These are phyloP conservation scores for Cottoperca gobio DNA, from an alignment of 2,797 vertebrate genomes.

Conservation along the genomic window DNA sequence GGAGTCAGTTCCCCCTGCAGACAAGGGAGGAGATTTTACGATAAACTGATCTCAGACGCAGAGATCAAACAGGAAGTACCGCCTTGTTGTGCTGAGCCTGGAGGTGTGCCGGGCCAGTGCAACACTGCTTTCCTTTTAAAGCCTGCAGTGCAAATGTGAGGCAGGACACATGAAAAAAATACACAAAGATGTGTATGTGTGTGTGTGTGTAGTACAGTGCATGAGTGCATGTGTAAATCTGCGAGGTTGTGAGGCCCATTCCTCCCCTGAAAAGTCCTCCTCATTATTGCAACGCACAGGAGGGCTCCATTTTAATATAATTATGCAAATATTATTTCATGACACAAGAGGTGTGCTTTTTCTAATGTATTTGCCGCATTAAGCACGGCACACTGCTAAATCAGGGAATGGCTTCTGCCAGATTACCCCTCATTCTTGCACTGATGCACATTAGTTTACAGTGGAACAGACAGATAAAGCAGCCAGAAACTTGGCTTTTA, in stretches of 20 bases:
- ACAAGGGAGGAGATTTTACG: slow-evolving; percentile 40
- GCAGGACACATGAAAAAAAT: not conserved
- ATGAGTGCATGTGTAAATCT: not conserved
- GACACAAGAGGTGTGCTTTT: slow-evolving; percentile 43
- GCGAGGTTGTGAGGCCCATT: not conserved
- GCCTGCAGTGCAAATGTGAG: slow-evolving; percentile 16
- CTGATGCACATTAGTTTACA: slow-evolving; percentile 48
- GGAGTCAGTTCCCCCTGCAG: slow-evolving; percentile 28
- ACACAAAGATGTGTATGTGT: not conserved
- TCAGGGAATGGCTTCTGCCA: slow-evolving; percentile 18
- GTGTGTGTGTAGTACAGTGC: not conserved
- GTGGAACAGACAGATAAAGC: slow-evolving; percentile 42
- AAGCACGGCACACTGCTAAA: slow-evolving; percentile 36
- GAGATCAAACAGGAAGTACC: slow-evolving; percentile 49
- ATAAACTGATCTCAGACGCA: slow-evolving; percentile 40
- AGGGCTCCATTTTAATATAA: slow-evolving; percentile 38
- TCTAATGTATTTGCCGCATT: slow-evolving; percentile 44
- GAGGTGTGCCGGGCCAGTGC: slow-evolving; percentile 21
- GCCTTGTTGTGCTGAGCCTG: slow-evolving; percentile 43
- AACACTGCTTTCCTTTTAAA: slow-evolving; percentile 16
- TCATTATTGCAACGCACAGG: slow-evolving; percentile 27
- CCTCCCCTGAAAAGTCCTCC: slow-evolving; percentile 13
- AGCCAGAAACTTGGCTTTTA: slow-evolving; percentile 57
- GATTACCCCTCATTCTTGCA: slow-evolving; percentile 33
- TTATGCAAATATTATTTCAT: slow-evolving; percentile 60